These are phyloP conservation scores for Oplegnathus fasciatus DNA, from an alignment of 2,113 vertebrate genomes.

Conservation along the genomic window DNA sequence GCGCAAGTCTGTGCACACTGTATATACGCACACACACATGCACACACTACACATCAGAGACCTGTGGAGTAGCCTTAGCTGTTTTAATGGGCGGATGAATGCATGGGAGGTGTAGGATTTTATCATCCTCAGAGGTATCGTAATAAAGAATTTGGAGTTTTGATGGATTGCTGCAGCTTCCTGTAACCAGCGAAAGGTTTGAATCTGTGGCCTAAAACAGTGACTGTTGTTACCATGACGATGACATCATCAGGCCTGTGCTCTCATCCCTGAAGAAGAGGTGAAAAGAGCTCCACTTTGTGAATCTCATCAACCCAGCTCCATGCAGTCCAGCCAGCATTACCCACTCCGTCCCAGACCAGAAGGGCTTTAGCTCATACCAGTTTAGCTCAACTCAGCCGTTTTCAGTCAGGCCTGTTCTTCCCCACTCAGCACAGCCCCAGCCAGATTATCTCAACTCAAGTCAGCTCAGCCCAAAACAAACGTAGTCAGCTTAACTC, in stretches of 20 bases:
- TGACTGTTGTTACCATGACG: constrained; percentile 68
- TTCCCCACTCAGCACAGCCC: constrained; percentile 31
- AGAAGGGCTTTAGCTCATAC: constrained; percentile 42
- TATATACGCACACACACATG: constrained; percentile 5
- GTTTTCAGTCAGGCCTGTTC: constrained; percentile 35
- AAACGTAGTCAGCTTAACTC: constrained; percentile 24
- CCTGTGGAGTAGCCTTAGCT: constrained; percentile 44
- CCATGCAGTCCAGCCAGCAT: constrained; percentile 20
- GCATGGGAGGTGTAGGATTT: constrained; percentile 67
- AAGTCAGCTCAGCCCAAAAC: constrained; percentile 44
- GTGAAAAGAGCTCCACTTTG: constrained; percentile 53
- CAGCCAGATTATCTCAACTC: constrained; percentile 50
- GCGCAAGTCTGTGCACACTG: constrained; percentile 27
- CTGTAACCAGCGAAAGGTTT: constrained; percentile 62
- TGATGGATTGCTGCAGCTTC: constrained; percentile 78
- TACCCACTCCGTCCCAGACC: constrained; percentile 27
- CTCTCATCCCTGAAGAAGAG: constrained; percentile 55
- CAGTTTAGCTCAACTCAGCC: constrained; percentile 40
- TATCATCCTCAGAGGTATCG: constrained; percentile 65
- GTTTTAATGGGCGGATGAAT: constrained; percentile 62
- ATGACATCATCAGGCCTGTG: constrained; percentile 66
- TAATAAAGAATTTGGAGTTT: constrained; percentile 61
- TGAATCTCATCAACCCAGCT: constrained; percentile 60
- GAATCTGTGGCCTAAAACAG: constrained; percentile 59
- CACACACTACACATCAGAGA: constrained; percentile 46